These are phyloP conservation scores for Drepanosiphum platanoidis DNA, from an alignment of 2,888 invertebrate genomes.

Conservation along the genomic window DNA sequence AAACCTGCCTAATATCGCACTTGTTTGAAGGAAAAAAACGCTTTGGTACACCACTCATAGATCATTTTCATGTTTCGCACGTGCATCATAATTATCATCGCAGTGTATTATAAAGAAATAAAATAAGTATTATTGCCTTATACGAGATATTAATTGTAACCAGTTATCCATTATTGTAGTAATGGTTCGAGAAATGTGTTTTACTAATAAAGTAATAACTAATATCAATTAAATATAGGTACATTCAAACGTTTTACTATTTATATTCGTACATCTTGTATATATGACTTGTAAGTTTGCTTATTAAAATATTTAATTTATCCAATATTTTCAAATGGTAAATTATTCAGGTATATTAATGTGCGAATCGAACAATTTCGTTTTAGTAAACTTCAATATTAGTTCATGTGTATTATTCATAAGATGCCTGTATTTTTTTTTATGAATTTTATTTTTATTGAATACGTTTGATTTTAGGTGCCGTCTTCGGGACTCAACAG, in stretches of 20 bases:
- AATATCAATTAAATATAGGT: too few relatives aligned
- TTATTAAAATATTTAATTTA: neutral
- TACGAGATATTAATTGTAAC: conserved; percentile 26
- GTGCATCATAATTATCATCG: conserved; percentile 34
- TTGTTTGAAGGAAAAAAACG: conserved; percentile 24
- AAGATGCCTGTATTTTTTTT: too few relatives aligned
- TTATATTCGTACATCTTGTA: too few relatives aligned
- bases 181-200: neutral
- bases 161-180: conserved; percentile 4
- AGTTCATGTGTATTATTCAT: too few relatives aligned
- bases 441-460: neutral
- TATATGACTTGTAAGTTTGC: too few relatives aligned
- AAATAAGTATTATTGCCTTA: conserved; percentile 34
- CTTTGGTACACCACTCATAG: conserved; percentile 17
- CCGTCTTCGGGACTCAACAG: conserved; percentile 43
- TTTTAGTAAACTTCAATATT: too few relatives aligned
- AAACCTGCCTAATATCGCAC: conserved; percentile 47
- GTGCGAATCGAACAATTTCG: neutral
- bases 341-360: neutral
- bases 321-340: neutral
- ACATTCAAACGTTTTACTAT: too few relatives aligned
- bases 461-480: conserved; percentile 20
- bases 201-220: too few relatives aligned
- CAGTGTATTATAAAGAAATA: conserved; percentile 34
- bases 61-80: conserved; percentile 58